A percentile compares a stretch with the other conserved stretches of the same genome.
These are phyloP conservation scores for Zaprionus taronus DNA, from an alignment of 1,140 invertebrate genomes.

Conservation along the genomic window DNA sequence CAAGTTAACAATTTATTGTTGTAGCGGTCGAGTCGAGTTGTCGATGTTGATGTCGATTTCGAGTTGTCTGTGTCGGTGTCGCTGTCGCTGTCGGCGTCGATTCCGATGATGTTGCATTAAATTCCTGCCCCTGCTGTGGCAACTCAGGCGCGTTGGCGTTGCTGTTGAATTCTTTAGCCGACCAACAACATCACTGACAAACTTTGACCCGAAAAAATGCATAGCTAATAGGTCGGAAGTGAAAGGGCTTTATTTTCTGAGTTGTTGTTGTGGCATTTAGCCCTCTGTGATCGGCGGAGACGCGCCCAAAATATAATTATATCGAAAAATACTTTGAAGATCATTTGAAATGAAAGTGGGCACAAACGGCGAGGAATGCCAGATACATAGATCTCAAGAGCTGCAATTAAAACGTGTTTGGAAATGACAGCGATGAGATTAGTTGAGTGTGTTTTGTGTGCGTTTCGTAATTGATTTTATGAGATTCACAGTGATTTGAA, in stretches of 20 bases:
- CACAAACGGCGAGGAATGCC: background rate
- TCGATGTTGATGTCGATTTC: conserved; percentile 49
- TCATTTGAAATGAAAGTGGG: background rate
- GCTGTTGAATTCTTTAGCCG: conserved; percentile 20
- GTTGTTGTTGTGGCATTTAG: conserved; percentile 36
- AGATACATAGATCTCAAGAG: background rate
- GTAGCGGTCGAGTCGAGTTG: conserved; percentile 59
- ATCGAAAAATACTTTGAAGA: background rate
- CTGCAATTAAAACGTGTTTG: background rate
- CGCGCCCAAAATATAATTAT: conserved; percentile 5
- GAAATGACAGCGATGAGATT: background rate
- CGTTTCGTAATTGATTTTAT: conserved; percentile 2
- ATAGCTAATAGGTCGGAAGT: conserved; percentile 66
- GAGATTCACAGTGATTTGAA: background rate
- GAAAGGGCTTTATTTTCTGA: conserved; percentile 58
- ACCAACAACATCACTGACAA: conserved; percentile 46
- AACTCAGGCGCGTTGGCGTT: conserved; percentile 49
- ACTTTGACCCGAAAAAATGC: conserved; percentile 71
- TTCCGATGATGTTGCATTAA: conserved; percentile 75
- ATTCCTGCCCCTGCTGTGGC: conserved; percentile 63
- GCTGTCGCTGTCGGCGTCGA: conserved; percentile 47
- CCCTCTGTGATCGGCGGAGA: conserved; percentile 1
- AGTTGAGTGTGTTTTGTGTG: conserved; percentile 5
- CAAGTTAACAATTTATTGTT: conserved; percentile 64
- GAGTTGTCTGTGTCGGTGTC: conserved; percentile 16